These are phyloP conservation scores for Cyclopterus lumpus DNA, from an alignment of 2,797 vertebrate genomes.

Conservation along the genomic window DNA sequence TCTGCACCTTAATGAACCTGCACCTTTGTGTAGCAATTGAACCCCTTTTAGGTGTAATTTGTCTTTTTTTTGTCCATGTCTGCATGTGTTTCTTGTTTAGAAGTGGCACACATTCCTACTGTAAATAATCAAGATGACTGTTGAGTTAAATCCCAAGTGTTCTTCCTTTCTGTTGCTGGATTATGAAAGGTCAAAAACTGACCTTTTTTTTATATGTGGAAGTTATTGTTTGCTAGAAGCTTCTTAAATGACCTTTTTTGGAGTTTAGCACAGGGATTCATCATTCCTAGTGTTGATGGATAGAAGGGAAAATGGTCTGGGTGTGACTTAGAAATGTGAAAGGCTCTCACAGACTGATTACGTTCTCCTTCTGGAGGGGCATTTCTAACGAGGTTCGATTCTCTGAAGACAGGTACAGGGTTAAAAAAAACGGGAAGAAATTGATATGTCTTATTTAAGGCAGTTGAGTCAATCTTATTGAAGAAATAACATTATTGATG, in stretches of 20 bases:
- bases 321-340: constrained; percentile 42
- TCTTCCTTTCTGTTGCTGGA: constrained; percentile 70
- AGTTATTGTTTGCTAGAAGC: constrained; percentile 41
- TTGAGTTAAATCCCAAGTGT: constrained; percentile 77
- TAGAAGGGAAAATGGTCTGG: constrained; percentile 16
- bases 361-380: constrained; percentile 32
- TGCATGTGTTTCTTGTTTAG: constrained; percentile 50
- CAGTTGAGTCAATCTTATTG: constrained; percentile 62
- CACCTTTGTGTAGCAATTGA: constrained; percentile 82
- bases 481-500: constrained; percentile 43
- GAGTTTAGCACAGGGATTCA: constrained; percentile 34
- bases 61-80: constrained; percentile 29
- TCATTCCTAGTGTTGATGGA: constrained; percentile 43
- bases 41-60: constrained; percentile 55
- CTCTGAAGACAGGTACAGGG: constrained; percentile 34
- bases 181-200: constrained; percentile 44
- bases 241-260: constrained; percentile 44
- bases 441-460: constrained; percentile 57
- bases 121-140: constrained; percentile 79
- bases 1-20: constrained; percentile 83
- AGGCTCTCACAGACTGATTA: constrained; percentile 38
- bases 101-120: constrained; percentile 63
- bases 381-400: constrained; percentile 43
- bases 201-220: constrained; percentile 39
- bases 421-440: constrained; percentile 35